These are phyloP conservation scores for Enteromius thamalakanensis DNA, from an alignment of 2,797 vertebrate genomes.

Conservation along the genomic window DNA sequence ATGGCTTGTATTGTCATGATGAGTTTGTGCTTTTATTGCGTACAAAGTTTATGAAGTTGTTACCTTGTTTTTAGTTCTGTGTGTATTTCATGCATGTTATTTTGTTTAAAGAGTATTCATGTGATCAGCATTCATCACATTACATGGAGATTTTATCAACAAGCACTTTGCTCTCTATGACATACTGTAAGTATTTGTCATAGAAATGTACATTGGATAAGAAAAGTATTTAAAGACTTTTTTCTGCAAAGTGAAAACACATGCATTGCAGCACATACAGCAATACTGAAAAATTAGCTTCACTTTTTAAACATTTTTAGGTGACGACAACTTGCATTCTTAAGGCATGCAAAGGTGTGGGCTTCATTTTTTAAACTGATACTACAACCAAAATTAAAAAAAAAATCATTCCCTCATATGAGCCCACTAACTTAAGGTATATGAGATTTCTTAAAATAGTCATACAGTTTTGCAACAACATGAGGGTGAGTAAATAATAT, in stretches of 20 bases:
- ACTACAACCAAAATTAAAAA: background rate
- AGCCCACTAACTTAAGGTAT: background rate
- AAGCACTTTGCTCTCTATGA: slow-evolving; percentile 3
- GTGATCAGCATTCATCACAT: background rate
- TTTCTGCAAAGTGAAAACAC: too few relatives aligned
- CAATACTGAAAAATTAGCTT: background rate
- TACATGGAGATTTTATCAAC: background rate
- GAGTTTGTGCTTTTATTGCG: background rate
- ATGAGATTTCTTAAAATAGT: background rate
- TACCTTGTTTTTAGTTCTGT: background rate
- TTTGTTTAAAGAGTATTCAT: background rate
- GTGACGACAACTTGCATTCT: background rate
- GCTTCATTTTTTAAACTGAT: background rate
- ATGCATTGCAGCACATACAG: background rate
- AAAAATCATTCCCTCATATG: background rate
- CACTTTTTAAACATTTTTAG: background rate
- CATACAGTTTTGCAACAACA: background rate
- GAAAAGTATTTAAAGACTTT: background rate
- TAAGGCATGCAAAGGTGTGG: background rate
- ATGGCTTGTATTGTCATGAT: background rate
- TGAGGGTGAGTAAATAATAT: background rate
- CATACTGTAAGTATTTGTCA: background rate
- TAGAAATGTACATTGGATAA: background rate
- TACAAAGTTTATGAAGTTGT: background rate
- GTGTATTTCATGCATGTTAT: background rate